Conservation (phyloP, 2,113 vertebrate species). For the Tamias sibiricus region DNA sequence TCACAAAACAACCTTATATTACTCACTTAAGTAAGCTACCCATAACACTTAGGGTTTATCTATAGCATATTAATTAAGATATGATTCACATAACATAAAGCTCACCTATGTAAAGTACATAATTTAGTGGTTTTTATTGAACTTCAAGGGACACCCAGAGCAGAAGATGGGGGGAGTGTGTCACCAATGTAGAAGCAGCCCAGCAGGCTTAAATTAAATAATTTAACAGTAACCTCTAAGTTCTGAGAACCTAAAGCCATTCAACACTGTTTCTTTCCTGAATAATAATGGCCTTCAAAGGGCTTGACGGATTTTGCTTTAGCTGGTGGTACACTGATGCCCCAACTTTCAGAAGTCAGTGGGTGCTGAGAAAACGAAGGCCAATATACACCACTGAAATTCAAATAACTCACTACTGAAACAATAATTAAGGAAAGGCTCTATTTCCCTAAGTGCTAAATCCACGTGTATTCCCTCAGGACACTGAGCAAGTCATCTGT, state of each 20-base stretch:
- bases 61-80: constrained; percentile 22
- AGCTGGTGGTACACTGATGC: not conserved
- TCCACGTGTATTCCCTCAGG: not conserved
- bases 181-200: not conserved
- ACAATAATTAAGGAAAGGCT: not conserved
- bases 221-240: constrained; percentile 23
- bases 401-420: constrained; percentile 12
- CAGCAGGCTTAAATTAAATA: not conserved
- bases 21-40: constrained; percentile 22
- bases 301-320: not conserved
- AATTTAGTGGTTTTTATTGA: constrained; percentile 13
- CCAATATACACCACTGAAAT: not conserved
- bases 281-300: constrained; percentile 12
- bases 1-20: constrained; percentile 45
- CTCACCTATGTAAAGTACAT: not conserved
- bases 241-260: not conserved
- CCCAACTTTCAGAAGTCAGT: not conserved
- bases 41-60: not conserved
- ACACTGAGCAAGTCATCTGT: not conserved
- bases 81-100: not conserved
- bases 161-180: not conserved
- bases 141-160: not conserved
- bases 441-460: not conserved
- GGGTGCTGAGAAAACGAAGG: constrained; percentile 4
- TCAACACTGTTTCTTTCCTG: constrained; percentile 18